Evolutionary conservation across 2,113 vertebrate genomes (phyloP).

Genomic region (Pedionomus torquatus): DNA sequence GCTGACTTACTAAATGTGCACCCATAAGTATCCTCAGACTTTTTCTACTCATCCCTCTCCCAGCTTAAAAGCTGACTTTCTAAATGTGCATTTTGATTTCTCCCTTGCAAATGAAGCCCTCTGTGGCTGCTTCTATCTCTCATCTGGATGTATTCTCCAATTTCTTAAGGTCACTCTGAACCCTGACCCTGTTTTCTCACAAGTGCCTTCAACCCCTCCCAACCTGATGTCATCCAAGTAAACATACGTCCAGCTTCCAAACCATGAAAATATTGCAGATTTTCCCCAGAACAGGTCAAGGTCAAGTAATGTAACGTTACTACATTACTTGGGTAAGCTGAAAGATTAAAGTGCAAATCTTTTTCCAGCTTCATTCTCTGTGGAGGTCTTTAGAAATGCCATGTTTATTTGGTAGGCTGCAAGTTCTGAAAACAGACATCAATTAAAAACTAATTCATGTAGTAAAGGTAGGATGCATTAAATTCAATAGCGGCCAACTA

Average conservation of each 20-base stretch:
- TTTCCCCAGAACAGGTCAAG: no score
- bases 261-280: not conserved
- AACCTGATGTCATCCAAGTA: not conserved
- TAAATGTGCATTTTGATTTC: not conserved
- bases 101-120: not conserved
- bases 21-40: not conserved
- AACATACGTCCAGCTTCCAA: conserved; percentile 3
- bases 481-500: not conserved
- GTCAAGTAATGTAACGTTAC: no score
- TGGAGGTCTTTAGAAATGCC: not conserved
- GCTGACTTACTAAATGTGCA: not conserved
- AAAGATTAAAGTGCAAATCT: not conserved
- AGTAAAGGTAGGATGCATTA: not conserved
- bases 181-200: not conserved
- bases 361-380: not conserved
- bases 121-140: not conserved
- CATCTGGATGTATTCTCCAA: conserved; percentile 7
- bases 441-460: not conserved
- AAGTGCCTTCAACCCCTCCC: not conserved
- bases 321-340: not conserved
- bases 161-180: conserved; percentile 20
- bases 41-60: not conserved
- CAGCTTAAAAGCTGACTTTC: not conserved
- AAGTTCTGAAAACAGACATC: not conserved
- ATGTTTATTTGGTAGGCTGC: not conserved